These are phyloP conservation scores for Sinocyclocheilus maitianheensis DNA, from an alignment of 2,113 vertebrate genomes.

Conservation along the genomic window DNA sequence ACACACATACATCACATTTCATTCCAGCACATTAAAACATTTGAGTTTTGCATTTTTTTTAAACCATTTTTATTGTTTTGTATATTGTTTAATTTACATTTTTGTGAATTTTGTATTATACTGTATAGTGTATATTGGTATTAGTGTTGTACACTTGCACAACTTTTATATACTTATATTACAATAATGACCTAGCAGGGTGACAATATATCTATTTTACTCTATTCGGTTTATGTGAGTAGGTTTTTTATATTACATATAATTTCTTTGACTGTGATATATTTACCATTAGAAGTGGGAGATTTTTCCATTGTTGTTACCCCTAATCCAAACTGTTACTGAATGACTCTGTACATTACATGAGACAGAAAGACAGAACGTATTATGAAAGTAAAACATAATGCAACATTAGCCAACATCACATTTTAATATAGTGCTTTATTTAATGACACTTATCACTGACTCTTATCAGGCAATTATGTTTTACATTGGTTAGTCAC, in stretches of 20 bases:
- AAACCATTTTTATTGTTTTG: too few relatives aligned
- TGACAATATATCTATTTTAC: too few relatives aligned
- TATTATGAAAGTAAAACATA: neutral
- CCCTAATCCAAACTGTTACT: neutral
- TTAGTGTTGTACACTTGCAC: neutral
- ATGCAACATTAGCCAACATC: neutral
- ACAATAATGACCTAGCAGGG: neutral
- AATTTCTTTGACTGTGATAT: neutral
- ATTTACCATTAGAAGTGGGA: slow-evolving; percentile 1
- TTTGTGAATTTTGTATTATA: too few relatives aligned
- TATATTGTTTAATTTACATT: too few relatives aligned
- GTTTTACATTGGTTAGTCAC: neutral
- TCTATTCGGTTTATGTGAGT: neutral
- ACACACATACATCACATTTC: too few relatives aligned
- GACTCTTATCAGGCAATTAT: neutral
- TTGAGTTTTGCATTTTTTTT: too few relatives aligned
- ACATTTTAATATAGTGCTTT: neutral
- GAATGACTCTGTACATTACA: neutral
- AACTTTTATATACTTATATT: too few relatives aligned
- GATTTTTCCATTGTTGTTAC: slow-evolving; percentile 21
- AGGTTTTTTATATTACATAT: too few relatives aligned
- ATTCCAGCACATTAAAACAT: too few relatives aligned
- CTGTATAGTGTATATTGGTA: too few relatives aligned
- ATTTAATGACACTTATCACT: too few relatives aligned
- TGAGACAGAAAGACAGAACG: neutral